Evolutionary conservation across 2,113 vertebrate genomes (phyloP).

Genomic region (Hystrix brachyura): DNA sequence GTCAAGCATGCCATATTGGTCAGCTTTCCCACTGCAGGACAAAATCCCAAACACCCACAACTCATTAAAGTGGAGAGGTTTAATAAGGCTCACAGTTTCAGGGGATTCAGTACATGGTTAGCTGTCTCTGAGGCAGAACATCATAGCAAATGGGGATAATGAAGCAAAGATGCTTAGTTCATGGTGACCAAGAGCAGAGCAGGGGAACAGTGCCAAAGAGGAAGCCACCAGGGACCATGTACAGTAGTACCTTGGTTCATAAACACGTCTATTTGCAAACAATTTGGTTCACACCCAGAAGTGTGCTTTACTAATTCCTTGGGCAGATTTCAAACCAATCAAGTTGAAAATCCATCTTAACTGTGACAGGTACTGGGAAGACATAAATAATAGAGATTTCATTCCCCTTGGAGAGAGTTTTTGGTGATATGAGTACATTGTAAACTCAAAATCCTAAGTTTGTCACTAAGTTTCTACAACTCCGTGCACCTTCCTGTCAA

Average conservation of each 20-base stretch:
- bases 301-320: neutral
- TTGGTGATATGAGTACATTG: neutral
- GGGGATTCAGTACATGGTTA: neutral
- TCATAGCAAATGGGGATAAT: too few species aligned
- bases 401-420: neutral
- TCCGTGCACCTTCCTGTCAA: neutral
- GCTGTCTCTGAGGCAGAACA: neutral
- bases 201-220: neutral
- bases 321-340: neutral
- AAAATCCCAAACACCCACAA: neutral
- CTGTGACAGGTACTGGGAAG: neutral
- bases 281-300: neutral
- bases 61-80: neutral
- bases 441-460: neutral
- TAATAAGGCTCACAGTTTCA: neutral
- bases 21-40: neutral
- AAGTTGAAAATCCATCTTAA: neutral
- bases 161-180: neutral
- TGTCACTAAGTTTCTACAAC: neutral
- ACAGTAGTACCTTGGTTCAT: neutral
- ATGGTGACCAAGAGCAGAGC: neutral
- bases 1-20: neutral
- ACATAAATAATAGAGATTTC: neutral
- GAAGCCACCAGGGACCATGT: too few species aligned
- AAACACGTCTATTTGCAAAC: neutral